phyloP scores from a whole-genome alignment of 2,888 invertebrate genomes.

The Prosapia bicincta region DNA sequence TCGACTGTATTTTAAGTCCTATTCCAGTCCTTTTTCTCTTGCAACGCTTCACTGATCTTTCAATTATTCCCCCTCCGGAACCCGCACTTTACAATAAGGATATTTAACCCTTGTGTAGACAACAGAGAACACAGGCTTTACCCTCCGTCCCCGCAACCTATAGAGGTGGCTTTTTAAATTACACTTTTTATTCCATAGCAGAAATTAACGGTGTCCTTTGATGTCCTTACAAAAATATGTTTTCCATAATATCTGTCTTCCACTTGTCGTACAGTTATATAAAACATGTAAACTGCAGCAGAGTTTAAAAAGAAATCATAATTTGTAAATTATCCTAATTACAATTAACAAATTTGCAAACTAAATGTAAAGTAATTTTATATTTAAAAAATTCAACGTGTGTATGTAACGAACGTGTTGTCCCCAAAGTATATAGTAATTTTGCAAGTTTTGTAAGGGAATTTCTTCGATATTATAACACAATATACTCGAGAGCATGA shows the following conservation, averaged over 20 bases:
- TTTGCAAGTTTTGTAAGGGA: no score
- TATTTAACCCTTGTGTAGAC: constrained; percentile 2
- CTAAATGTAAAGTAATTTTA: no score
- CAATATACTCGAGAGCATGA: no score
- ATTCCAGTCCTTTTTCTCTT: constrained; percentile 21
- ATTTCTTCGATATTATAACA: no score
- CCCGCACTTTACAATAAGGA: neutral
- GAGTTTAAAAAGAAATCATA: no score
- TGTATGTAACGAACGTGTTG: no score
- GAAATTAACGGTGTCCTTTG: neutral
- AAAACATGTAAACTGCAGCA: no score
- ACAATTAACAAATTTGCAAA: no score
- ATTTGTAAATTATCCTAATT: no score
- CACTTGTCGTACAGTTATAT: neutral
- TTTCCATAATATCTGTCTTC: neutral
- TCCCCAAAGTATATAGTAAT: no score
- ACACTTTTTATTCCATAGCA: neutral
- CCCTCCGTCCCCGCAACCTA: neutral
- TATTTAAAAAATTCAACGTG: no score
- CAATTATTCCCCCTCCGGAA: constrained; percentile 25
- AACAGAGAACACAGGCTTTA: neutral
- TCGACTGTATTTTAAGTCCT: constrained; percentile 26
- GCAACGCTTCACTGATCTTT: constrained; percentile 22
- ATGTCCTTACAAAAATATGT: neutral
- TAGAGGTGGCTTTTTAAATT: neutral